phyloP scores from a whole-genome alignment of 1,140 invertebrate species.

The Euschistus heros region DNA sequence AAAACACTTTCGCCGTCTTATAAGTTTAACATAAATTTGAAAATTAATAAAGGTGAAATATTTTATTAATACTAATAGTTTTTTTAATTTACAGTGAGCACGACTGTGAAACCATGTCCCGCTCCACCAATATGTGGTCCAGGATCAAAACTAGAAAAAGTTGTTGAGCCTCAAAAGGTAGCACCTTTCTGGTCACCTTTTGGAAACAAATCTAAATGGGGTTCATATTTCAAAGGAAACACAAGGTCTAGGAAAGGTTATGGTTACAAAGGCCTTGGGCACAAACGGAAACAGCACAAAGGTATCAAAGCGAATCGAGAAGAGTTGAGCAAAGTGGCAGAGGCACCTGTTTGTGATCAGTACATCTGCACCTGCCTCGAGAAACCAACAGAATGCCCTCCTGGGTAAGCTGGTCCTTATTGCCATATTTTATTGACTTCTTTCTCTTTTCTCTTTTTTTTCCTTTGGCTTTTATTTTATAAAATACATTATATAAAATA shows the following conservation, averaged over 20 bases:
- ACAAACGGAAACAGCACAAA: not conserved
- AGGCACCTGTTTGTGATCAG: not conserved
- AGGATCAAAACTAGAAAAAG: not conserved
- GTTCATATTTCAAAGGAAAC: constrained; percentile 17
- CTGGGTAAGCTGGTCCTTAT: not conserved
- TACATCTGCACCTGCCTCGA: constrained; percentile 1
- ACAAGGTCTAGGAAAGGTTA: not conserved
- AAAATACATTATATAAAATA: no score
- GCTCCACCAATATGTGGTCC: not conserved
- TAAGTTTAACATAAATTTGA: not conserved
- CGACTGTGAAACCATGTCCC: not conserved
- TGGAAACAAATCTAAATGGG: constrained; percentile 26
- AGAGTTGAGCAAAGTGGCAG: not conserved
- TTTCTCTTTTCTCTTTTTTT: no score
- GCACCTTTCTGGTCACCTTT: constrained; percentile 25
- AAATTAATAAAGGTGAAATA: not conserved
- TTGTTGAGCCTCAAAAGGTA: not conserved
- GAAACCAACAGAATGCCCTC: not conserved
- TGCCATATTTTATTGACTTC: no score
- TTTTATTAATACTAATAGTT: no score
- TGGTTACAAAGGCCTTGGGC: not conserved
- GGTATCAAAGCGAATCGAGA: not conserved
- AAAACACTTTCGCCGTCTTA: no score
- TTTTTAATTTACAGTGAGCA: not conserved
- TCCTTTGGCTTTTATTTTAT: no score